A percentile compares a stretch with the other conserved stretches of the same genome.
Conservation (phyloP, 2,888 invertebrate genomes). For the Stegana nigrithorax region DNA sequence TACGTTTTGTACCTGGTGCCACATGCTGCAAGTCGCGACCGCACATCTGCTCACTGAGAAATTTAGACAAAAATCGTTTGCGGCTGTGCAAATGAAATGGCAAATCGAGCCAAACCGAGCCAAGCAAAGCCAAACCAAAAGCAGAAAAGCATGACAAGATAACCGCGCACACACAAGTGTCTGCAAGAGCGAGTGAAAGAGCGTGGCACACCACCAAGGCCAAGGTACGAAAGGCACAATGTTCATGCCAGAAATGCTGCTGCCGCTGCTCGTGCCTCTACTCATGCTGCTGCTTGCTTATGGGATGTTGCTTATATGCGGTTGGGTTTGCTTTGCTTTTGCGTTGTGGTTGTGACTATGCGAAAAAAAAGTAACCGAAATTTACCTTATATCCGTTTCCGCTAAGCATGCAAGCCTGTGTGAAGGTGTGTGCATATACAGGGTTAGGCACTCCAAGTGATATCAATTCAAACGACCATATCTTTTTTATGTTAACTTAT, state of each 20-base stretch:
- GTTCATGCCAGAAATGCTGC: not conserved
- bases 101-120: too few species aligned
- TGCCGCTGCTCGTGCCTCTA: not conserved
- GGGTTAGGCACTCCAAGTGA: too few species aligned
- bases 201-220: not conserved
- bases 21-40: too few species aligned
- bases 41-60: conserved; percentile 1
- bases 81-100: not conserved
- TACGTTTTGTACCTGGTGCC: too few species aligned
- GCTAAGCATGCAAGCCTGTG: too few species aligned
- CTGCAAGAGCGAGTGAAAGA: too few species aligned
- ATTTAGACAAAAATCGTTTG: conserved; percentile 1
- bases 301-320: not conserved
- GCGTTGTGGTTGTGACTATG: not conserved
- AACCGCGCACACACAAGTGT: too few species aligned
- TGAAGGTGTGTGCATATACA: too few species aligned
- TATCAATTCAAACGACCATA: too few species aligned
- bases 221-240: not conserved
- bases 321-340: not conserved
- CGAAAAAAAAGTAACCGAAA: conserved; percentile 7
- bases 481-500: too few species aligned
- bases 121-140: too few species aligned
- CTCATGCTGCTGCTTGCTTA: not conserved
- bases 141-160: too few species aligned
- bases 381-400: conserved; percentile 21